Base-by-base conservation (phyloP, 2,888 invertebrate species). In the Oligia fasciuncula region DNA sequence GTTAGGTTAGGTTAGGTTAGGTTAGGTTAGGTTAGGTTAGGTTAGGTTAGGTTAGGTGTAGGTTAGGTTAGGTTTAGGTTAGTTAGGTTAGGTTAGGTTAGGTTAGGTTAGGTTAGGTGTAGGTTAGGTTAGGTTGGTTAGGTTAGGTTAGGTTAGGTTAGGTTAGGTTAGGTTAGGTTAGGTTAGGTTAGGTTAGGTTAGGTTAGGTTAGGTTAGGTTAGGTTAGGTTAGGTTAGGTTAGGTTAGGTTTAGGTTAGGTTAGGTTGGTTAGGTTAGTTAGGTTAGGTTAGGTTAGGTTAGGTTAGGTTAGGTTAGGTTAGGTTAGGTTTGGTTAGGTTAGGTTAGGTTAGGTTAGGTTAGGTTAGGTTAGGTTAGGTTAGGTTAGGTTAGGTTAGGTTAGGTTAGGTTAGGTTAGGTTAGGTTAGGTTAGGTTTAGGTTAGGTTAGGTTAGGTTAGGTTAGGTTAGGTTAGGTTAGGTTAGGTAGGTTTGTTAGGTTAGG, bases 271-370 rank as follows among this genome's bases (percentile, higher is more conserved):
- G 86, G 84, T 84, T 84, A 83, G 86, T 85, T 84, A 86, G 87
- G 85, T 85, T 84, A 85, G 87, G 89, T 87, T 87, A 87, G 88
- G 88, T 87, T 87, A 86, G 87, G 88, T 87, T 87, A 87, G 85
- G 88, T 86, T 87, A 85, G 86, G 88, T 87, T 87, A 85, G 87
- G 87, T 85, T 85, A 82, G 85, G 87, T 84, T 84, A 84, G 86
- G 86, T 86, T 85, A 85, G 86, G 86, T 86, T 84, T 86, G 88
- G 85, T 84, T 85, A 85, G 84, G 83, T 87, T 83, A 85, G 85
- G 85, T 70, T 87, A 86, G 85, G 87, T 87, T 86, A 86, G 85
- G 79, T 80, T 76, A 79, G 76, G 80, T 77, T 77, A 77, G 73
- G 77, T 81, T 77, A 71, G 76, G 75, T 77, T 79, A 72, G 79